Evolutionary conservation across 2,113 vertebrate genomes (phyloP).

Genomic region (Pungitius pungitius): DNA sequence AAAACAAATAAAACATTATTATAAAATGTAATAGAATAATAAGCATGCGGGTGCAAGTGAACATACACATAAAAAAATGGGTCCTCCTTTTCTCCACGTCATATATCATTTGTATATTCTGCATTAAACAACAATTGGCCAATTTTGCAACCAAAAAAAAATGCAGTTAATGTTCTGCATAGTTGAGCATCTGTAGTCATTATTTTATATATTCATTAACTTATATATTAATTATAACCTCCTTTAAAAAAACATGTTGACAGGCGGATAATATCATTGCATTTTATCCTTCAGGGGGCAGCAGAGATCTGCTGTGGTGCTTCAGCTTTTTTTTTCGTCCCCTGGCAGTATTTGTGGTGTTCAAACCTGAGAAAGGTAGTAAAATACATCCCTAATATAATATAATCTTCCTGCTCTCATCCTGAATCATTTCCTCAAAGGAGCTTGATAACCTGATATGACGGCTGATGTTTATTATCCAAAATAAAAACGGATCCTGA

Average conservation of each 20-base stretch:
- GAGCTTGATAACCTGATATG: constrained; percentile 11
- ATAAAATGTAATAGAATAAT: neutral
- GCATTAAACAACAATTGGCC: neutral
- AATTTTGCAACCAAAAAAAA: neutral
- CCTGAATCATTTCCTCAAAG: constrained; percentile 35
- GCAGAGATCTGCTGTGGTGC: constrained; percentile 34
- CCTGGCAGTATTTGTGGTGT: constrained; percentile 6
- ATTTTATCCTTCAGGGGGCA: constrained; percentile 51
- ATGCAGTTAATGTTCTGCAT: neutral
- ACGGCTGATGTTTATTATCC: constrained; percentile 37
- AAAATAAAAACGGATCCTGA: constrained; percentile 35
- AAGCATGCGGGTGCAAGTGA: neutral
- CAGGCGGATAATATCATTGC: neutral
- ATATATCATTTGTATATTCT: neutral
- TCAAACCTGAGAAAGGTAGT: constrained; percentile 10
- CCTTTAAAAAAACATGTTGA: neutral
- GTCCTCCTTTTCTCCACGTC: neutral
- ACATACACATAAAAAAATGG: neutral
- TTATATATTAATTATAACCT: neutral
- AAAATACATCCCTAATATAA: constrained; percentile 23
- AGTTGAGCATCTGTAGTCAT: neutral
- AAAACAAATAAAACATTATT: neutral
- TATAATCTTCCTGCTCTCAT: constrained; percentile 32
- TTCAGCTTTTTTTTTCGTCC: neutral
- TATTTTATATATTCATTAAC: neutral